These are phyloP conservation scores for Thymelicus lineola DNA, from an alignment of 2,888 invertebrate genomes.

Conservation along the genomic window DNA sequence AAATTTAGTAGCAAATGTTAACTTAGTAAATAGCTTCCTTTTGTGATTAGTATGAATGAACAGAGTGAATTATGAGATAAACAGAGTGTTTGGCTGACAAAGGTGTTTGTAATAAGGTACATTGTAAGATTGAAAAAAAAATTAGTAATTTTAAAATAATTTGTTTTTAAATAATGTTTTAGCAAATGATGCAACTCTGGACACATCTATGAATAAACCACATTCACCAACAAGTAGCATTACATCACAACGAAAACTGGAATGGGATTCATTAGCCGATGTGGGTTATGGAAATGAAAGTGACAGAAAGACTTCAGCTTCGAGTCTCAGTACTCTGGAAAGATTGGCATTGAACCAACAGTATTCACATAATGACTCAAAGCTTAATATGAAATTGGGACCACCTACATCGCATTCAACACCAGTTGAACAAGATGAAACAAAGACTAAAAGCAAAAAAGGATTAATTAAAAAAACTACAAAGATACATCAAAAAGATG, in stretches of 20 bases:
- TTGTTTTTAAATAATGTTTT: conserved; percentile 49
- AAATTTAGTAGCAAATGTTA: too few species aligned
- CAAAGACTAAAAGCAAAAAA: conserved; percentile 63
- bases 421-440: conserved; percentile 67
- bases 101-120: too few species aligned
- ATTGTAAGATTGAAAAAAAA: too few species aligned
- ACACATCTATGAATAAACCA: conserved; percentile 71
- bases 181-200: conserved; percentile 71
- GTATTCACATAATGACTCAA: conserved; percentile 72
- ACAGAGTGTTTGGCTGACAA: too few species aligned
- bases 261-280: conserved; percentile 96
- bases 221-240: conserved; percentile 90
- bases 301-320: conserved; percentile 78
- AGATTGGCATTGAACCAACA: conserved; percentile 85
- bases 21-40: too few species aligned
- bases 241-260: conserved; percentile 90
- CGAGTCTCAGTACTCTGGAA: conserved; percentile 86
- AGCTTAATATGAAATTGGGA: conserved; percentile 63
- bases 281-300: conserved; percentile 90
- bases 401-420: conserved; percentile 84
- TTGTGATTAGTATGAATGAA: too few species aligned
- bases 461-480: conserved; percentile 63
- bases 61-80: too few species aligned
- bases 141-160: too few species aligned
- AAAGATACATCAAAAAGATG: conserved; percentile 71